phyloP scores from a whole-genome alignment of 2,888 invertebrate species.

The Electrophaes corylata region DNA sequence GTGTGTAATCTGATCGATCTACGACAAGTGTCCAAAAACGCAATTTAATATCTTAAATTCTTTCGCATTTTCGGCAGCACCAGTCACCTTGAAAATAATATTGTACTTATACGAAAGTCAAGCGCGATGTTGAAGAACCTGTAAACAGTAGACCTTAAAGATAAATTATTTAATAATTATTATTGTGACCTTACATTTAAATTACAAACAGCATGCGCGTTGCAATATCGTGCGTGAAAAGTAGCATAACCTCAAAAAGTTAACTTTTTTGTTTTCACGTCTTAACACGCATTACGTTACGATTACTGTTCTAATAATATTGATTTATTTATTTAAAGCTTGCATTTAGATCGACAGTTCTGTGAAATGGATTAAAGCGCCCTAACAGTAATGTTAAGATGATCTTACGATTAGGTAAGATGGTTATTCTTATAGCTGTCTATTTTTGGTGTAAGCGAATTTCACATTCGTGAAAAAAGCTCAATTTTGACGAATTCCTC shows the following conservation, averaged over 20 bases:
- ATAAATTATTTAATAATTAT: constrained; percentile 6
- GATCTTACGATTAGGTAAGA: not conserved
- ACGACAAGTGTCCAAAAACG: not conserved
- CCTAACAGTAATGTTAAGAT: constrained; percentile 3
- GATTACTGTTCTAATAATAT: not conserved
- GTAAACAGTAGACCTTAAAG: not conserved
- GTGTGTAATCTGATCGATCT: too few relatives aligned
- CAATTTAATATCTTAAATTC: not conserved
- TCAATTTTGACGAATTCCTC: too few relatives aligned
- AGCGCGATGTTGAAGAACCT: not conserved
- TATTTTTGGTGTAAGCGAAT: not conserved
- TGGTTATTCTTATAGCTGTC: not conserved
- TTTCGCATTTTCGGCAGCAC: not conserved
- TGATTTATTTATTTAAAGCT: constrained; percentile 25
- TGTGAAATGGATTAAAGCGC: constrained; percentile 18
- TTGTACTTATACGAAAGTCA: not conserved
- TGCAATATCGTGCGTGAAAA: constrained; percentile 5
- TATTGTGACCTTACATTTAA: constrained; percentile 15
- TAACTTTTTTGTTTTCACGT: not conserved
- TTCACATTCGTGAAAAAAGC: not conserved
- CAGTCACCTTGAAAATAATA: not conserved
- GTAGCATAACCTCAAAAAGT: not conserved
- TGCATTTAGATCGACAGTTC: constrained; percentile 21
- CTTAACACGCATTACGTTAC: not conserved
- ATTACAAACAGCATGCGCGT: constrained; percentile 1